Evolutionary conservation across 2,888 invertebrate species (phyloP), one percentile per base, ranked within the genome.

Genomic region (Crioceris asparagi): DNA sequence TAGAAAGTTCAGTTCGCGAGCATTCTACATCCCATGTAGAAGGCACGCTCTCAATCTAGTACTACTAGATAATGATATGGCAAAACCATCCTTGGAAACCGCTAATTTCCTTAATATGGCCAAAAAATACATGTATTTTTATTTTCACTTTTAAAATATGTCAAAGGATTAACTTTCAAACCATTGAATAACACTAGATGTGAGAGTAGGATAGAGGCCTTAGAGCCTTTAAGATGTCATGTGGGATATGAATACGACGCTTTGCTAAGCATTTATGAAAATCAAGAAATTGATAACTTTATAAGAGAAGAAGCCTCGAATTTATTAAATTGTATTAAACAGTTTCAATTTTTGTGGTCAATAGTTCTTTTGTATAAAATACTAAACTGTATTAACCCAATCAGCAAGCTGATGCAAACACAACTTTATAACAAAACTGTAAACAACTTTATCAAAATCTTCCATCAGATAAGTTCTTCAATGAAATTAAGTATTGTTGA

Each of bases 21-120:
- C 16, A 21, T 21, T 32, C 14, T 32, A 21, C 15, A 15, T 35
- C 7, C 27, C n/a, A n/a, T n/a, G 11, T 2, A 4, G 4, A 12
- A 29, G 29, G n/a, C 35, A 19, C 15, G 14, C 19, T 7, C 19
- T 35, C 8, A 55, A 56, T 48, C 45, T 55, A 23, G 49, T 55
- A 11, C 50, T 55, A 7, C n/a, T n/a, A n/a, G n/a, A n/a, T n/a
- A 53, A 52, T 40, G 50, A 55, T 40, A 47, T 50, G 27, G 50
- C 51, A 30, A 49, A 51, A 29, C 23, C 23, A 17, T 34, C 38
- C 7, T 21, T 31, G 21, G 42, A 46, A 40, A 37, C 47, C 14
- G 38, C 44, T 3, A 40, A 36, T 35, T 47, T 44, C 35, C 45
- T 43, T 31, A 26, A 25, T 17, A 17, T 40, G n/a, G n/a, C n/a